These are phyloP conservation scores for Trichosurus vulpecula DNA, from an alignment of 2,797 vertebrate genomes.

Conservation along the genomic window DNA sequence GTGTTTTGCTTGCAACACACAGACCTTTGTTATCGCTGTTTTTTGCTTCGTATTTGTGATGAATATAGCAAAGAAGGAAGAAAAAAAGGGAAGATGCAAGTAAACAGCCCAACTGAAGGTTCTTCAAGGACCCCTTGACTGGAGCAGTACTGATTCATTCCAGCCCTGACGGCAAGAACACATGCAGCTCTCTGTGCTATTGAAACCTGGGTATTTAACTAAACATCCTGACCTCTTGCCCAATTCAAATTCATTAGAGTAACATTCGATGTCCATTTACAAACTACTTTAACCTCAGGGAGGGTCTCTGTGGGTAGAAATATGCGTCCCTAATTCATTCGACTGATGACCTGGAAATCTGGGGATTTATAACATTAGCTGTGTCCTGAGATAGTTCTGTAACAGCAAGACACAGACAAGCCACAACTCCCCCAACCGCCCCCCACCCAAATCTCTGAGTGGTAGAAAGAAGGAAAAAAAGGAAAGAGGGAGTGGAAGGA, in stretches of 20 bases:
- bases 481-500: background rate
- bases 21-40: constrained; percentile 72
- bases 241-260: constrained; percentile 44
- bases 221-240: background rate
- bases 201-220: constrained; percentile 54
- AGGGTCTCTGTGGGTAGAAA: constrained; percentile 61
- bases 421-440: no score
- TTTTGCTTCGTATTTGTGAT: constrained; percentile 82
- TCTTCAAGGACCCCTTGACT: constrained; percentile 76
- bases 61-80: constrained; percentile 71
- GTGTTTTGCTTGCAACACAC: constrained; percentile 84
- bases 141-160: constrained; percentile 78
- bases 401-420: constrained; percentile 50
- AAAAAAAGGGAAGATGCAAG: constrained; percentile 50
- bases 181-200: constrained; percentile 69
- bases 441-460: constrained; percentile 11
- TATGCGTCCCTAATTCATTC: constrained; percentile 38
- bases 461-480: background rate
- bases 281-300: constrained; percentile 58
- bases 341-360: constrained; percentile 49
- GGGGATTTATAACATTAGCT: constrained; percentile 1
- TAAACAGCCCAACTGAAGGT: constrained; percentile 68
- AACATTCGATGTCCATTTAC: constrained; percentile 66
- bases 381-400: background rate
- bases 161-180: constrained; percentile 74